A percentile compares a stretch with the other conserved stretches of the same genome.
Conservation (phyloP, 2,797 vertebrate genomes). For the Helicolenus hilgendorfi region DNA sequence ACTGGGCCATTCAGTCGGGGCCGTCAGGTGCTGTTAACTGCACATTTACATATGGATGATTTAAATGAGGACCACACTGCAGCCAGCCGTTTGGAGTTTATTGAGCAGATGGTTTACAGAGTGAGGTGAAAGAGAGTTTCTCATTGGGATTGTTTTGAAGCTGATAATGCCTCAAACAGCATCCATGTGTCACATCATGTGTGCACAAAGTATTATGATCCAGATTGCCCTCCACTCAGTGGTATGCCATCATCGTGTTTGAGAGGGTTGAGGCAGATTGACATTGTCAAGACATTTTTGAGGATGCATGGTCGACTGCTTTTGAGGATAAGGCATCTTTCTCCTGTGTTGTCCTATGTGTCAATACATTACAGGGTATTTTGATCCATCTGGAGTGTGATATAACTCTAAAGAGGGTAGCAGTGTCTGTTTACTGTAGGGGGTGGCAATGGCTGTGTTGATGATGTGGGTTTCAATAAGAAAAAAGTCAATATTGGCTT, state of each 20-base stretch:
- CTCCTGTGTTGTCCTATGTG: neutral
- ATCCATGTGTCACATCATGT: neutral
- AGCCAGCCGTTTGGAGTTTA: neutral
- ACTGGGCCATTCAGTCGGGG: neutral
- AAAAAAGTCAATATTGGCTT: neutral
- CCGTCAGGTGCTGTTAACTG: constrained; percentile 21
- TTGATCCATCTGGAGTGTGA: neutral
- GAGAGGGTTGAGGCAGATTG: neutral
- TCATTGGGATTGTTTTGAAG: neutral
- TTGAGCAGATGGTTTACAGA: constrained; percentile 1
- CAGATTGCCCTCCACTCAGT: neutral
- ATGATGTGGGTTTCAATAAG: neutral
- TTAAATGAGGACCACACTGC: constrained; percentile 20
- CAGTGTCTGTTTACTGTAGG: neutral
- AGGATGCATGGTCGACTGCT: neutral
- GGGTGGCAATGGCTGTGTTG: neutral
- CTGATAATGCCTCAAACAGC: neutral
- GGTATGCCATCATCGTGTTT: neutral
- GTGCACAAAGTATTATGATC: neutral
- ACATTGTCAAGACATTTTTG: neutral
- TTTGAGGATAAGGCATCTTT: neutral
- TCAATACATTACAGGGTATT: neutral
- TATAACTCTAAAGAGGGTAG: neutral
- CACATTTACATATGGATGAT: constrained; percentile 25
- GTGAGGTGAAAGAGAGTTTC: neutral